These are phyloP conservation scores for Ochlodes sylvanus DNA, from an alignment of 2,888 invertebrate species.

Conservation along the genomic window DNA sequence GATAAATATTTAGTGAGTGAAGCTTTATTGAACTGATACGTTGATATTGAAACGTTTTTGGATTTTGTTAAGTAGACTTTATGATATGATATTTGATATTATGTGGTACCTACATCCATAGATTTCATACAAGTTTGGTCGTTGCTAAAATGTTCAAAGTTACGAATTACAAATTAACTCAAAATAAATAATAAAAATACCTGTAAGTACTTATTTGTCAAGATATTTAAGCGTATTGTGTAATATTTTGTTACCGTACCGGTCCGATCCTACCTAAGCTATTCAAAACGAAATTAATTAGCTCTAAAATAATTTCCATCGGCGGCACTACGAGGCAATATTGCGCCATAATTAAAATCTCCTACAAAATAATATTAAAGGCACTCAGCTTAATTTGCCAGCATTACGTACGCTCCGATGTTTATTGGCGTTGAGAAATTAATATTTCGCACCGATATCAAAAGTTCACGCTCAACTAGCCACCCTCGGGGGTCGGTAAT, in stretches of 20 bases:
- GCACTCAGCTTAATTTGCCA: slow-evolving; percentile 81
- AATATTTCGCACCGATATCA: slow-evolving; percentile 83
- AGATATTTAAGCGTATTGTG: slow-evolving; percentile 30
- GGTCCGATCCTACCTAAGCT: slow-evolving; percentile 40
- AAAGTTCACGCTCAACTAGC: slow-evolving; percentile 83
- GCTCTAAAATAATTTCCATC: slow-evolving; percentile 55
- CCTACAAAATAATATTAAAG: slow-evolving; percentile 75
- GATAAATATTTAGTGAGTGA: too few species aligned
- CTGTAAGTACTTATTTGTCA: slow-evolving; percentile 6
- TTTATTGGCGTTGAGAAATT: slow-evolving; percentile 82
- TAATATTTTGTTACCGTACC: slow-evolving; percentile 33
- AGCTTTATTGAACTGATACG: too few species aligned
- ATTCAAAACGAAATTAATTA: slow-evolving; percentile 53
- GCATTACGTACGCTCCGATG: slow-evolving; percentile 76
- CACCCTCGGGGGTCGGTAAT: slow-evolving; percentile 73
- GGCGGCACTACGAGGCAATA: slow-evolving; percentile 58
- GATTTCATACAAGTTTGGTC: too few species aligned
- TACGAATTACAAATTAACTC: background rate
- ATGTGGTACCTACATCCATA: too few species aligned
- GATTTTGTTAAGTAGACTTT: too few species aligned
- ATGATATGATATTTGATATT: too few species aligned
- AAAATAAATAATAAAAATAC: background rate
- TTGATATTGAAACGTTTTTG: too few species aligned
- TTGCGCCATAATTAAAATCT: slow-evolving; percentile 74
- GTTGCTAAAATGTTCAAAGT: too few species aligned